Base-by-base conservation (phyloP, 1,140 invertebrate genomes). In the Rhyacophila brunnea region DNA sequence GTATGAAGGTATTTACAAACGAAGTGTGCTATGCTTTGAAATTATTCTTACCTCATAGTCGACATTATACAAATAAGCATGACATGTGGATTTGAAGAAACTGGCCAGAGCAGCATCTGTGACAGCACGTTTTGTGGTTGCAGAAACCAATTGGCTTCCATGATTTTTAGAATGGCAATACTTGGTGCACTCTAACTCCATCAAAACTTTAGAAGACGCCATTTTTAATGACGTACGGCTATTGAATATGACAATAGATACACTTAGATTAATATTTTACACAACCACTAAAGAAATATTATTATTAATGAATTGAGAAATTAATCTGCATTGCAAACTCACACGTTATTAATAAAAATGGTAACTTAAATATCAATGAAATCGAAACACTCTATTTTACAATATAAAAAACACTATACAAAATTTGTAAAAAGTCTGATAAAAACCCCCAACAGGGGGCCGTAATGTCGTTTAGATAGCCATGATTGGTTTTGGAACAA, bases 121-220 rank as follows among this genome's bases (percentile, higher is more conserved):
- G n/a, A 84, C 74, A 54, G 75, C 72, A 67, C 80, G 70, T 69
- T 83, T 83, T 0, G 83, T 84, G 23, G 86, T 77, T 6, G 83
- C 80, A 67, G 81, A 74, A 46, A 81, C 83, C 1, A 88, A 67
- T 42, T 78, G 68, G 38, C 79, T 73, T n/a, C 82, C 85, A 70
- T 88, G 86, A 48, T 72, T 65, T 15, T 73, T 71, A n/a, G 84
- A 87, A 53, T 74, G 78, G 64, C 87, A 88, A 60, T 75, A 76
- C 19, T 69, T 72, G 6, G 78, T 81, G 68, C 83, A 84, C 56
- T 80, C 78, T 20, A 40, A 70, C 57, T 58, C 58, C 35, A 50
- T 32, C 13, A 32, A 43, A 14, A 49, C 23, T 40, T 71, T 70
- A 45, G 65, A 63, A 58, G 73, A 75, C 72, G 68, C 77, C 75